Base-by-base conservation (phyloP, 2,888 invertebrate species). In the Chrysina gloriosa region DNA sequence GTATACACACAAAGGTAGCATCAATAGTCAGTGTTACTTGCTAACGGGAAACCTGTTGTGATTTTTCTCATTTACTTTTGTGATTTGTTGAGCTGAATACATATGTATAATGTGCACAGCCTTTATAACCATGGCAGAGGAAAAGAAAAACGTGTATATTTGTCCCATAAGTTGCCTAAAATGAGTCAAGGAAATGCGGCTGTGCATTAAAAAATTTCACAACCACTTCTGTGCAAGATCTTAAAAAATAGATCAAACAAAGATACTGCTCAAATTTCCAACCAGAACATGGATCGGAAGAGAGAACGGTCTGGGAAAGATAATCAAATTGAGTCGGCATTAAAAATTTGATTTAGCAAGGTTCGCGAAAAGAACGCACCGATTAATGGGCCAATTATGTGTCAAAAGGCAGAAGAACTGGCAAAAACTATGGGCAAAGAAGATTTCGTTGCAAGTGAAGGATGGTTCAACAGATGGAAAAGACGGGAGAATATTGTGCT, bases 391-490 rank as follows among this genome's bases (percentile, higher is more conserved):
- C 70, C 70, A 2, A 45, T 64, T 36, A 64, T 72, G 56, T 69
- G 70, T 7, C 70, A 69, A 56, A 72, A 73, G 68, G 70, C 69
- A 9, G 71, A 72, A 52, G 69, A 72, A 14, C 66, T 72, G 34
- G 72, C 72, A 11, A 69, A 71, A 31, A 71, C 70, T 68, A 71
- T 73, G 67, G 71, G 72, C 29, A 73, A 72, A 67, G 34, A 58
- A 19, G 54, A 71, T 64, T 72, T 73, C 65, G 65, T 61, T 11
- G 71, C 72, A 31, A 70, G 70, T 65, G 69, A 71, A 63, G 69
- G 67, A 50, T 69, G 67, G 71, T 71, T 72, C 66, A 64, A 67
- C 21, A 67, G 63, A 19, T 69, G 67, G 67, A 61, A 56, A 21
- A 58, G 58, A 54, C 34, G 68, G 9, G 42, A 65, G 61, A 69